Conservation (phyloP, 2,888 invertebrate species). For the Mesoligia furuncula region DNA sequence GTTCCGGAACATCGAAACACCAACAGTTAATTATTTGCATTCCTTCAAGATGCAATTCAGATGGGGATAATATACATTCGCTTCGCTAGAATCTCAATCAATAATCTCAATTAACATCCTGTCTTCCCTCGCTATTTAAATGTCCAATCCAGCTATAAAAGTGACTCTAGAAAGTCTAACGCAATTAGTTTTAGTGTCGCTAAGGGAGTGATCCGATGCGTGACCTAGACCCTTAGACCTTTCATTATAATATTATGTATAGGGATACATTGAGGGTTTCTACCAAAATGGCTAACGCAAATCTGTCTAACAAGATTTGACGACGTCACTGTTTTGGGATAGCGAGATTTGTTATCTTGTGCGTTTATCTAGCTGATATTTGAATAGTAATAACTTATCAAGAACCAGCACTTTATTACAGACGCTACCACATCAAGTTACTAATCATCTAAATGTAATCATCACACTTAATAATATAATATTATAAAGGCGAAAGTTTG, state of each 20-base stretch:
- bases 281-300: slow-evolving; percentile 5
- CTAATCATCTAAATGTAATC: no score
- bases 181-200: slow-evolving; percentile 47
- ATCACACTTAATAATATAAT: no score
- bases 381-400: neutral
- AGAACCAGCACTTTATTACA: no score
- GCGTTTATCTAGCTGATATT: neutral
- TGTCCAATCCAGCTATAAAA: slow-evolving; percentile 29
- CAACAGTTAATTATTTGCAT: slow-evolving; percentile 24
- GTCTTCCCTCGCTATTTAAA: slow-evolving; percentile 44
- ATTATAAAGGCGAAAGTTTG: no score
- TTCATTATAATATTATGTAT: slow-evolving; percentile 34
- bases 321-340: neutral
- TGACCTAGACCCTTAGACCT: neutral
- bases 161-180: slow-evolving; percentile 20
- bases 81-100: slow-evolving; percentile 3
- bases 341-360: neutral
- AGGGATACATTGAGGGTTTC: neutral
- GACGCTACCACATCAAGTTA: no score
- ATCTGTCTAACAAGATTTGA: neutral
- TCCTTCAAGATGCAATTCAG: slow-evolving; percentile 25
- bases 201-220: slow-evolving; percentile 43
- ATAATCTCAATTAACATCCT: neutral
- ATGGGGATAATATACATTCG: slow-evolving; percentile 35
- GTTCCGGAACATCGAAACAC: neutral